These are phyloP conservation scores for western clawed frog (Xenopus tropicalis) DNA, from an alignment of 2,113 vertebrate species.

Conservation along the genomic window DNA sequence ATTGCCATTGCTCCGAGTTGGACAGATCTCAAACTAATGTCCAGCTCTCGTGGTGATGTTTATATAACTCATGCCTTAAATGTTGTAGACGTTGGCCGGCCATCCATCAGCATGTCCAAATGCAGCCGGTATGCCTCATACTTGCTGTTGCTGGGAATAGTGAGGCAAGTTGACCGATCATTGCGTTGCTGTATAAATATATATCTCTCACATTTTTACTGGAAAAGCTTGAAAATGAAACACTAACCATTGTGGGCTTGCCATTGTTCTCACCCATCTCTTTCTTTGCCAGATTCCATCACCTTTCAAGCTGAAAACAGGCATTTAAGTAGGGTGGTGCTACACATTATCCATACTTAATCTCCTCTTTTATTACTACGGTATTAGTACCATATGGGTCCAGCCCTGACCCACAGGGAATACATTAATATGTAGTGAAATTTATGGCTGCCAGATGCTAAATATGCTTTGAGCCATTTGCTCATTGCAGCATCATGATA, in stretches of 20 bases:
- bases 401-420: conserved; percentile 31
- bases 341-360: conserved; percentile 34
- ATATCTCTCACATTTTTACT: conserved; percentile 22
- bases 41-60: too few species aligned
- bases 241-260: background rate
- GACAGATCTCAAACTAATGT: too few species aligned
- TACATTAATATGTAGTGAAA: conserved; percentile 19
- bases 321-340: conserved; percentile 34
- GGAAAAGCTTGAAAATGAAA: conserved; percentile 32
- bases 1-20: too few species aligned
- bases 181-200: background rate
- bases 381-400: conserved; percentile 42
- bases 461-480: conserved; percentile 24
- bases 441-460: conserved; percentile 41
- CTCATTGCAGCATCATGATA: conserved; percentile 13
- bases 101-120: too few species aligned
- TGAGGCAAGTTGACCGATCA: too few species aligned
- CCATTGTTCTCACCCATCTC: background rate
- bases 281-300: conserved; percentile 32
- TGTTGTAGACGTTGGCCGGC: too few species aligned
- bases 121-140: too few species aligned
- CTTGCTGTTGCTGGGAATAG: too few species aligned
- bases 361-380: conserved; percentile 33
- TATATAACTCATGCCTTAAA: too few species aligned
- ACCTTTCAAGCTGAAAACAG: conserved; percentile 23